phyloP scores from a whole-genome alignment of 30 jellyfish, hydroid and myxozoan genomes.

The Hydractinia symbiolongicarpus region DNA sequence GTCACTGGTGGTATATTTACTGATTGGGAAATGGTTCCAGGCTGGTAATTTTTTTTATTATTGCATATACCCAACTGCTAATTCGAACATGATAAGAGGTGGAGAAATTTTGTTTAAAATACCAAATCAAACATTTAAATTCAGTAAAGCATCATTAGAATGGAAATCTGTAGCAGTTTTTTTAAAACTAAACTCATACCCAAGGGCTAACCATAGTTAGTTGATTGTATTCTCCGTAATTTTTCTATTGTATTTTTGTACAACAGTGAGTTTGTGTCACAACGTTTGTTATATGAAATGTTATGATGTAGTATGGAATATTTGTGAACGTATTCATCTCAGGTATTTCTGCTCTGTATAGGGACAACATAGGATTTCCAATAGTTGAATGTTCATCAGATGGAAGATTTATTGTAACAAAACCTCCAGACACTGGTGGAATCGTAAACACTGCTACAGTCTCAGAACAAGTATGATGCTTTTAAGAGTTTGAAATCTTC shows the following conservation, averaged over 20 bases:
- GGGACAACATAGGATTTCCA: conserved; percentile 84
- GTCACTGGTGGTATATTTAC: conserved; percentile 87
- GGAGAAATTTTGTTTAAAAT: no score
- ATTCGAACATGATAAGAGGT: no score
- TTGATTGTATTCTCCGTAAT: no score
- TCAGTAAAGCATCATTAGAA: no score
- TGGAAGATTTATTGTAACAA: conserved; percentile 69
- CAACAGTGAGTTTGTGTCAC: no score
- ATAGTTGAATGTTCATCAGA: conserved; percentile 68
- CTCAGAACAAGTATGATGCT: conserved; percentile 48
- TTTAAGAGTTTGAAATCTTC: no score
- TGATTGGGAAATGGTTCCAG: conserved; percentile 87
- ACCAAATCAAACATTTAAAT: no score
- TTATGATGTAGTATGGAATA: background rate
- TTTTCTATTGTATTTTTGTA: no score
- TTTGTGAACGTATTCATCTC: background rate
- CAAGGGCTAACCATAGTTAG: no score
- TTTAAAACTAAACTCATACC: no score
- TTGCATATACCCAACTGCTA: no score
- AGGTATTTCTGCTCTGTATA: background rate
- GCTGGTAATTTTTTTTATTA: conserved; percentile 34
- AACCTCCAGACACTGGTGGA: conserved; percentile 89
- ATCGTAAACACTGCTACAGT: conserved; percentile 59
- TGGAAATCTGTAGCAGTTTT: no score
- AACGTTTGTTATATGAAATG: background rate